Conservation (phyloP, 2,797 vertebrate genomes). For the Myiothlypis chrysogaster region DNA sequence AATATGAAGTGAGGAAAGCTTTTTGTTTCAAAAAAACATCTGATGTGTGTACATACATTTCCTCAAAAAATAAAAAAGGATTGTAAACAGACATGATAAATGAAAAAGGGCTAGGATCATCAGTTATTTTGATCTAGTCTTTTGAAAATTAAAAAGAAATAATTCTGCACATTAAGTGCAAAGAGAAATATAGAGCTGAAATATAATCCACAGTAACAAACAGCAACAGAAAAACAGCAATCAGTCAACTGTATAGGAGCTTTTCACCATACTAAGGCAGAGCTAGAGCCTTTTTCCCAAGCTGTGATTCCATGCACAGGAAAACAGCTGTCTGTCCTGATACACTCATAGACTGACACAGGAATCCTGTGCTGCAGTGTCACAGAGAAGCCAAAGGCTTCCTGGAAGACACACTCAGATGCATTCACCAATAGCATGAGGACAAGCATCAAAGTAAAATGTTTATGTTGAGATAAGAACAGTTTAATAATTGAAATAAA, state of each 20-base stretch:
- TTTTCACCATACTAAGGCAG: not conserved
- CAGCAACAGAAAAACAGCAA: not conserved
- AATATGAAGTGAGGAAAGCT: constrained; percentile 41
- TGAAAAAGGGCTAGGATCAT: constrained; percentile 17
- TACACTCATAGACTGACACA: not conserved
- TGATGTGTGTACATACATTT: constrained; percentile 15
- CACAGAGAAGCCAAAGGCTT: not conserved
- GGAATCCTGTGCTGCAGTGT: not conserved
- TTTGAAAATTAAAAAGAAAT: not conserved
- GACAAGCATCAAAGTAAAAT: not conserved
- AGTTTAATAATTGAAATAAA: not conserved
- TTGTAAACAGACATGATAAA: not conserved
- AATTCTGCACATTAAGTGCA: not conserved
- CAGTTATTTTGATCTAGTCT: constrained; percentile 50
- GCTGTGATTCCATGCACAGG: not conserved
- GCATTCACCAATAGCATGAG: not conserved
- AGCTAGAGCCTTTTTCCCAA: not conserved
- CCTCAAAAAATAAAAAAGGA: constrained; percentile 59
- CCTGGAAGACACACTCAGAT: not conserved
- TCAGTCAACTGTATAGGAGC: not conserved
- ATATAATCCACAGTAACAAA: not conserved
- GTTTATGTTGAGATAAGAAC: not conserved
- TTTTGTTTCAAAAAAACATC: constrained; percentile 20
- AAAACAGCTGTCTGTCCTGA: not conserved
- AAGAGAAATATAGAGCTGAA: constrained; percentile 30